Base-by-base conservation (phyloP, 2,888 invertebrate species). In the Hyles lineata region DNA sequence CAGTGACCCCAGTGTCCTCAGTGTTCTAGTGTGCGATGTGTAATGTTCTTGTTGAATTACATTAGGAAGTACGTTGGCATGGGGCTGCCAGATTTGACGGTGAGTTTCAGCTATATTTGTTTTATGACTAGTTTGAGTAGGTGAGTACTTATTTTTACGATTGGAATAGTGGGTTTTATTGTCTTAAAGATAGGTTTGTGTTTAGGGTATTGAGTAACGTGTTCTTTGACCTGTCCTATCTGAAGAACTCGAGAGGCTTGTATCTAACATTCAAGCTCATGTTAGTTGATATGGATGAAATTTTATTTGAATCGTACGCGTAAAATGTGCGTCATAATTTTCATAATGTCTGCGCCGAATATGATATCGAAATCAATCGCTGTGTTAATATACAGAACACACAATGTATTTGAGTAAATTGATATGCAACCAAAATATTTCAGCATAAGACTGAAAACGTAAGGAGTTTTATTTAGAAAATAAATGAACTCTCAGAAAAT, bases 21-120 rank as follows among this genome's bases (percentile, higher is more conserved):
- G 74, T 74, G 71, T 76, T 75, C 74, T 77, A 76, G 80, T 83
- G 83, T 77, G 76, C 75, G 75, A 75, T 79, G 82, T 87, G 92
- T 92, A 87, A 94, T 94, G 94, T 92, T 92, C 86, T 87, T 92
- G 86, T 92, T 88, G 90, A 87, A 85, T 77, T 90, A 86, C 80
- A 80, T 94, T 82, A 91, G 84, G 81, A 86, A 85, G 82, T 86
- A 89, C 81, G 79, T 92, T 76, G 87, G 89, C 78, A 94, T 94
- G 94, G 94, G 94, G 73, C 88, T 93, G 85, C 94, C 94, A 76
- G 92, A 93, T 85, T 85, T 92, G 75, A 90, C 92, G 91, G 94
- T 94, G 85, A 94, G 94, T 92, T 43, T 21, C n/a, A 43, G 1
- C 35, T 23, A 59, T 25, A 59, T 59, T 59, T 58, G 63, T 71